Conservation (phyloP, 2,888 invertebrate species). For the Teleiodes luculella region DNA sequence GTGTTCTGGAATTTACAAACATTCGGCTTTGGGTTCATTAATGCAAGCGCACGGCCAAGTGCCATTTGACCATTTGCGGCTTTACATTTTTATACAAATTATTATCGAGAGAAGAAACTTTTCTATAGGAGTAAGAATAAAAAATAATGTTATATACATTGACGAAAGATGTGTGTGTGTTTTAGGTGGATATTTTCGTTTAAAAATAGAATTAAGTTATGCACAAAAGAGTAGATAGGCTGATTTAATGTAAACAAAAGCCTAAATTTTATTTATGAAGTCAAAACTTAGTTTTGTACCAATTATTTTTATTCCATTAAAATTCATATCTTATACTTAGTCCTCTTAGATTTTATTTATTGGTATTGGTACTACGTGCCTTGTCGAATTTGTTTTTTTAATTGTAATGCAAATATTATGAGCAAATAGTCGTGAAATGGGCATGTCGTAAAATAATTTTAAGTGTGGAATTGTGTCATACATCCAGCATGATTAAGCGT, state of each 20-base stretch:
- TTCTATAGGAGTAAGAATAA: neutral
- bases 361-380: slow-evolving; percentile 27
- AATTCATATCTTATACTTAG: too few species aligned
- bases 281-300: too few species aligned
- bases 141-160: too few species aligned
- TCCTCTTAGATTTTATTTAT: neutral
- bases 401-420: slow-evolving; percentile 55
- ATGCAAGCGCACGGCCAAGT: slow-evolving; percentile 60
- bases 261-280: too few species aligned
- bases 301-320: too few species aligned
- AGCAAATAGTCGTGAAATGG: slow-evolving; percentile 32
- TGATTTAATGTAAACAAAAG: too few species aligned
- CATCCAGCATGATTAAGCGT: neutral
- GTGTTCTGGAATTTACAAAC: slow-evolving; percentile 45
- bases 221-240: too few species aligned
- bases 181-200: too few species aligned
- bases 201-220: too few species aligned
- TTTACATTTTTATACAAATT: slow-evolving; percentile 45
- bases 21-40: slow-evolving; percentile 58
- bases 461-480: slow-evolving; percentile 22
- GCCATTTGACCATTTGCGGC: slow-evolving; percentile 40
- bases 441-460: slow-evolving; percentile 38
- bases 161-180: too few species aligned
- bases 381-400: slow-evolving; percentile 53
- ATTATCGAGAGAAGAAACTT: neutral